Conservation (phyloP, 2,113 vertebrate genomes). For the Diadophis punctatus region DNA sequence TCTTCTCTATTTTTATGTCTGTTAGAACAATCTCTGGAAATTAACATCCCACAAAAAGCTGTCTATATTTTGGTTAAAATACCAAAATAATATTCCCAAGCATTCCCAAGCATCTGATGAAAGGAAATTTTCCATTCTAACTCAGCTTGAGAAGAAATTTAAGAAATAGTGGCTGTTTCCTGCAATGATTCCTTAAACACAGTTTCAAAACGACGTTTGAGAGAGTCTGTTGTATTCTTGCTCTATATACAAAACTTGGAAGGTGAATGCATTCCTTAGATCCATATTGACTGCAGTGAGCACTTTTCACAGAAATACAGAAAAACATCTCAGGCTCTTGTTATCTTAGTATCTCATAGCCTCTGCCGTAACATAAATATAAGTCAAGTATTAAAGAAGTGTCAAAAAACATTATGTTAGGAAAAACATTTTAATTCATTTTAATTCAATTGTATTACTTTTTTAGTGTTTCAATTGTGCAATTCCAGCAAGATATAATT, state of each 20-base stretch:
- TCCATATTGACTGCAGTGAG: background rate
- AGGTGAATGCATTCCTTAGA: background rate
- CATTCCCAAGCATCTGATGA: too few relatives aligned
- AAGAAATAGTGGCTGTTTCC: background rate
- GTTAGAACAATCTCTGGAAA: background rate
- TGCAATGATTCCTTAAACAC: background rate
- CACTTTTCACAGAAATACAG: background rate
- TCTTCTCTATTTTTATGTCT: background rate
- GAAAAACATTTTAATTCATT: conserved; percentile 36
- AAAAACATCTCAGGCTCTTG: background rate
- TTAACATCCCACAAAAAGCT: background rate
- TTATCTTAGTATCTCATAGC: background rate
- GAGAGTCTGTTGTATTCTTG: background rate
- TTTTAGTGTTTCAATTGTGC: conserved; percentile 46
- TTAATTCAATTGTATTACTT: conserved; percentile 33
- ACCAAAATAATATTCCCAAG: background rate
- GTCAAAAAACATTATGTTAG: background rate
- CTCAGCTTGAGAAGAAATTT: background rate
- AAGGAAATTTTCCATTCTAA: background rate
- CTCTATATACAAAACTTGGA: background rate
- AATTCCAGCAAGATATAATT: conserved; percentile 33
- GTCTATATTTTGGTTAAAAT: background rate
- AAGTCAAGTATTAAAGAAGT: background rate
- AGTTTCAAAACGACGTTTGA: background rate
- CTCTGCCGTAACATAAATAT: background rate